These are phyloP conservation scores for Chlamydotis undulata DNA, from an alignment of 2,113 vertebrate genomes.

Conservation along the genomic window DNA sequence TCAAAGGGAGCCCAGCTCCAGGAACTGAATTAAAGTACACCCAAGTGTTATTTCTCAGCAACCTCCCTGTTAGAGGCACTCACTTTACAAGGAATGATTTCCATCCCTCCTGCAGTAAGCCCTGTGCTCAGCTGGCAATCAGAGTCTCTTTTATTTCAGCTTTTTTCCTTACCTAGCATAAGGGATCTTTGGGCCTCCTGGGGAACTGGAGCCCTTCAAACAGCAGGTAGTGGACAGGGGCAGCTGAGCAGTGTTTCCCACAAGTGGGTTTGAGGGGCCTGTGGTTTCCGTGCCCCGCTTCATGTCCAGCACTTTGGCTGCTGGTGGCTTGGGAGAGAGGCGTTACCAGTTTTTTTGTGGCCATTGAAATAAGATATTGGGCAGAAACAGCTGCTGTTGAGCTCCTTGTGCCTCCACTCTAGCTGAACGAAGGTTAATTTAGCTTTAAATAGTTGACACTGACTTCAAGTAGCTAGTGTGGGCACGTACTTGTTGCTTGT, in stretches of 20 bases:
- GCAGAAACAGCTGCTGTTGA: neutral
- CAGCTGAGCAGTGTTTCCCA: rapidly evolving
- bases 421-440: neutral
- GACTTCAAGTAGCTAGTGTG: neutral
- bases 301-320: rapidly evolving
- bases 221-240: neutral
- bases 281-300: neutral
- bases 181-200: neutral
- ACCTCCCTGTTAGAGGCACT: neutral
- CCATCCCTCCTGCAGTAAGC: neutral
- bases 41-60: neutral
- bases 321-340: neutral
- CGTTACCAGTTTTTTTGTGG: neutral
- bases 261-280: neutral
- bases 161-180: neutral
- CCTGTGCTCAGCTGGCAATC: neutral
- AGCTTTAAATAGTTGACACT: neutral
- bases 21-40: neutral
- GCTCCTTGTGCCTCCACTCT: neutral
- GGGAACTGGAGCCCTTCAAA: neutral
- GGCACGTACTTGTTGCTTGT: neutral
- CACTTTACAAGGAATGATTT: neutral
- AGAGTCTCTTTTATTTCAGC: neutral
- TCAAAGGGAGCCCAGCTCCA: neutral
- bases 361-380: neutral